phyloP scores from a whole-genome alignment of 2,888 invertebrate genomes.

The Scelioninae gen. 1 region DNA sequence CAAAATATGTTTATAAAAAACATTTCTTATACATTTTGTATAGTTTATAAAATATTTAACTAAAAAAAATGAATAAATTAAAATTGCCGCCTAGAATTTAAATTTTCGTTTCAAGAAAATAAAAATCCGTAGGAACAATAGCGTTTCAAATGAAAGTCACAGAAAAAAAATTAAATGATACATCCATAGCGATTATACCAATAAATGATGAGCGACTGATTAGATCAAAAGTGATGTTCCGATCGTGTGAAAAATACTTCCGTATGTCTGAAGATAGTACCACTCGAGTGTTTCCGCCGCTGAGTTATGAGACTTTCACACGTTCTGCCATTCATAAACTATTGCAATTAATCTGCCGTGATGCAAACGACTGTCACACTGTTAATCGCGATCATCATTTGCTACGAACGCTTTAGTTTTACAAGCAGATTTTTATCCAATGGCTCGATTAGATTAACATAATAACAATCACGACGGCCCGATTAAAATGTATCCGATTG shows the following conservation, averaged over 20 bases:
- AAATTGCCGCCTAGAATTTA: too few relatives aligned
- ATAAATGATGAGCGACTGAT: slow-evolving; percentile 57
- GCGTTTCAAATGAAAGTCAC: not conserved
- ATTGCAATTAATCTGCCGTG: slow-evolving; percentile 40
- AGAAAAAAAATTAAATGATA: slow-evolving; percentile 45
- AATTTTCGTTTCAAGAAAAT: too few relatives aligned
- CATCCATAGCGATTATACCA: slow-evolving; percentile 21
- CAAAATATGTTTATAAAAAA: too few relatives aligned
- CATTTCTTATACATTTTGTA: too few relatives aligned
- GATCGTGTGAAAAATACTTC: slow-evolving; percentile 67
- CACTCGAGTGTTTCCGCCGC: slow-evolving; percentile 41
- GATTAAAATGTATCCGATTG: slow-evolving; percentile 26
- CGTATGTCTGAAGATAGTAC: slow-evolving; percentile 48
- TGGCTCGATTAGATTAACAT: slow-evolving; percentile 13
- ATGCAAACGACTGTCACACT: slow-evolving; percentile 27
- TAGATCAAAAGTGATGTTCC: slow-evolving; percentile 61
- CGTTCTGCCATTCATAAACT: slow-evolving; percentile 57
- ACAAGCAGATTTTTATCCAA: slow-evolving; percentile 9
- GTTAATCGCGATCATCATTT: slow-evolving; percentile 1
- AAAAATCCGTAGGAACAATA: not conserved
- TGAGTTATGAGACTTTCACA: slow-evolving; percentile 66
- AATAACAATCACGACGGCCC: slow-evolving; percentile 25
- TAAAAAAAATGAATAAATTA: too few relatives aligned
- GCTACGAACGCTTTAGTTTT: not conserved
- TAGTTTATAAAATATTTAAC: too few relatives aligned